Evolutionary conservation across 2,888 invertebrate genomes (phyloP).

Genomic region (Callosobruchus maculatus): DNA sequence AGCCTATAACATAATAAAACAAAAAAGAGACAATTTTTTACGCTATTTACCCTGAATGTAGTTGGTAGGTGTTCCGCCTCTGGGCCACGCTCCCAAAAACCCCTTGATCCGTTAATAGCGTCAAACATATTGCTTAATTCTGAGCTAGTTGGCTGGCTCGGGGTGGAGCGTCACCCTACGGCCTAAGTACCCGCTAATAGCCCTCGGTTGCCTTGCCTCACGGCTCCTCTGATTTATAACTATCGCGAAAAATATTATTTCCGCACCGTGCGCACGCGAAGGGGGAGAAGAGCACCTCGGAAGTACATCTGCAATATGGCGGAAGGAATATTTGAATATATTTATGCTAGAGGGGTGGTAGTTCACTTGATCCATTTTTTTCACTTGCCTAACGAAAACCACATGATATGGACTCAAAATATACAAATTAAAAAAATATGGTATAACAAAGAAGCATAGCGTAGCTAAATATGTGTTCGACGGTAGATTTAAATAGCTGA

Average conservation of each 20-base stretch:
- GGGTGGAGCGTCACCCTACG: slow-evolving; percentile 29
- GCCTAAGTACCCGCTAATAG: slow-evolving; percentile 50
- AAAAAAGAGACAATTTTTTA: too few species aligned
- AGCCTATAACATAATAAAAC: too few species aligned
- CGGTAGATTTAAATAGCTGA: too few species aligned
- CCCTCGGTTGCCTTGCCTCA: slow-evolving; percentile 26
- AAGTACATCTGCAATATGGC: background rate
- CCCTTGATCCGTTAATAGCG: slow-evolving; percentile 41
- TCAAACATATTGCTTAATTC: slow-evolving; percentile 52
- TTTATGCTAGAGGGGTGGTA: background rate
- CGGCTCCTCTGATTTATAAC: slow-evolving; percentile 34
- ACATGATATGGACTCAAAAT: too few species aligned
- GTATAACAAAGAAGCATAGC: too few species aligned
- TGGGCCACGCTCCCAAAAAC: slow-evolving; percentile 31
- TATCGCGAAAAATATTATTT: slow-evolving; percentile 37
- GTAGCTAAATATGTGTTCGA: too few species aligned
- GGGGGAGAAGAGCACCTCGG: background rate
- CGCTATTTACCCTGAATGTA: background rate
- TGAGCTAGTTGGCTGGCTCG: slow-evolving; percentile 45
- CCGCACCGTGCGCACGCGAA: slow-evolving; percentile 33
- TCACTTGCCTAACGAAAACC: too few species aligned
- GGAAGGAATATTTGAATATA: background rate
- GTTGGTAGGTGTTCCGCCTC: background rate
- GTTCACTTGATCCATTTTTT: too few species aligned
- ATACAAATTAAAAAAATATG: too few species aligned